Evolutionary conservation across 2,888 invertebrate genomes (phyloP).

Genomic region (Harmothoe impar): DNA sequence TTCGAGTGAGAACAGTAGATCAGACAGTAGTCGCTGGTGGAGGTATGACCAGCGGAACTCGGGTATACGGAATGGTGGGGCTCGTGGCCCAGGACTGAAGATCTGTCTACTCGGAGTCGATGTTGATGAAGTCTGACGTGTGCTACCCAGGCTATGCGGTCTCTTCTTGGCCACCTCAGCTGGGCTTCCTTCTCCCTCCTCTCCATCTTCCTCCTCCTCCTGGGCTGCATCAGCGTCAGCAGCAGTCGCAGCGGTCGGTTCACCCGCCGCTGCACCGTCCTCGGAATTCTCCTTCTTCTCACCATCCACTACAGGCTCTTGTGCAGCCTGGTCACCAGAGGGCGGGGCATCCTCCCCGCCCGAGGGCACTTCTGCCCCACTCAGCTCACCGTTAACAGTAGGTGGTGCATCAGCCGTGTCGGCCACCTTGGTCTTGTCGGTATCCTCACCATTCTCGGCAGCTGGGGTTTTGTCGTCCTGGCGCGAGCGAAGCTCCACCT

Average conservation of each 20-base stretch:
- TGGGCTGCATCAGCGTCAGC: constrained; percentile 26
- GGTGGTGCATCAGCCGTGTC: not conserved
- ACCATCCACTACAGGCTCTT: constrained; percentile 45
- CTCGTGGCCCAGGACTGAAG: constrained; percentile 82
- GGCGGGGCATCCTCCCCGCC: not conserved
- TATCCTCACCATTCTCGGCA: not conserved
- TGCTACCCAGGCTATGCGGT: constrained; percentile 25
- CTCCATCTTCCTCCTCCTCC: constrained; percentile 46
- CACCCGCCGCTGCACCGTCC: constrained; percentile 27
- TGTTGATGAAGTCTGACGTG: constrained; percentile 87
- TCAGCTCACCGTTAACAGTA: constrained; percentile 35
- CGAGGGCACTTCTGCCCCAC: not conserved
- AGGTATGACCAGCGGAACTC: constrained; percentile 99
- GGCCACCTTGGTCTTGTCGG: not conserved
- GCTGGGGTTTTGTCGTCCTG: not conserved
- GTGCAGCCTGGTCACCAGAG: constrained; percentile 19
- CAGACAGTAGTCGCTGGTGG: constrained; percentile 96
- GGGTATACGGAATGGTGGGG: constrained; percentile 94
- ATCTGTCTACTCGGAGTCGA: constrained; percentile 87
- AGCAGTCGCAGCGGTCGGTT: not conserved
- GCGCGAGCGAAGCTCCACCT: not conserved
- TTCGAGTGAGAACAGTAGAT: constrained; percentile 97
- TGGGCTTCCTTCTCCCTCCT: not conserved
- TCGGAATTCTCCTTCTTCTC: constrained; percentile 61
- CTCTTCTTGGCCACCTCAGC: constrained; percentile 31